Percentiles rank a stretch among this genome's conserved stretches.
phyloP scores from a whole-genome alignment of 1,140 invertebrate genomes.

The Pseudomyrmex sp. region DNA sequence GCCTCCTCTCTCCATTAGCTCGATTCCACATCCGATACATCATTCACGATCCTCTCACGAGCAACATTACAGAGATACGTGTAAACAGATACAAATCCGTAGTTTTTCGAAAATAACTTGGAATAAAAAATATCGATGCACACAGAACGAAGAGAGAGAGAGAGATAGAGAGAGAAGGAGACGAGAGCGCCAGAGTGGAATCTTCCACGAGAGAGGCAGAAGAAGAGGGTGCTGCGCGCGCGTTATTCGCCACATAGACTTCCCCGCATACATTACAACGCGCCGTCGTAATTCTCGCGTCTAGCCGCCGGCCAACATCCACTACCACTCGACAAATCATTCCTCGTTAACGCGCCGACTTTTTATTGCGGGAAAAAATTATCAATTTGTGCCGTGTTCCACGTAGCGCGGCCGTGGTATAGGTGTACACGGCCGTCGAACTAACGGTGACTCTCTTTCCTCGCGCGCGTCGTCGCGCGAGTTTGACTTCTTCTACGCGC shows the following conservation, averaged over 20 bases:
- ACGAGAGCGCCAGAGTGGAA: not conserved
- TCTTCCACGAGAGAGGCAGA: constrained; percentile 1
- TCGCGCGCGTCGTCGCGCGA: too few species aligned
- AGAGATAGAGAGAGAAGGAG: not conserved
- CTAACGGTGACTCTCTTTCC: constrained; percentile 63
- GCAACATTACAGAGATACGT: not conserved
- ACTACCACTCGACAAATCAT: constrained; percentile 71
- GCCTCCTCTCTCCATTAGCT: constrained; percentile 72
- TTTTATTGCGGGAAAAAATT: constrained; percentile 65
- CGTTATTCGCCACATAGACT: not conserved
- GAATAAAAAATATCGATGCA: not conserved
- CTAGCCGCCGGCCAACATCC: constrained; percentile 41
- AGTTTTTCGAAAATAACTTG: constrained; percentile 4
- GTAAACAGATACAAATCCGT: not conserved
- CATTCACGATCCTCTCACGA: constrained; percentile 46
- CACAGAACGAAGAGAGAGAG: not conserved
- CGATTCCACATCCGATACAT: constrained; percentile 76
- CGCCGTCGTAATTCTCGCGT: constrained; percentile 38
- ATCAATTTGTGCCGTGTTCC: constrained; percentile 66
- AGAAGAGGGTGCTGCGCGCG: constrained; percentile 41
- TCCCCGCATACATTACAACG: constrained; percentile 20
- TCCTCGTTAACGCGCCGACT: constrained; percentile 67
- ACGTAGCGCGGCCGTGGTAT: constrained; percentile 16
- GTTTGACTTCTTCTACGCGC: not conserved
- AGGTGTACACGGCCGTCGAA: not conserved